A percentile compares a stretch with the other conserved stretches of the same genome.
Evolutionary conservation across 2,797 vertebrate species (phyloP).

Genomic region (Lutjanus argentimaculatus): DNA sequence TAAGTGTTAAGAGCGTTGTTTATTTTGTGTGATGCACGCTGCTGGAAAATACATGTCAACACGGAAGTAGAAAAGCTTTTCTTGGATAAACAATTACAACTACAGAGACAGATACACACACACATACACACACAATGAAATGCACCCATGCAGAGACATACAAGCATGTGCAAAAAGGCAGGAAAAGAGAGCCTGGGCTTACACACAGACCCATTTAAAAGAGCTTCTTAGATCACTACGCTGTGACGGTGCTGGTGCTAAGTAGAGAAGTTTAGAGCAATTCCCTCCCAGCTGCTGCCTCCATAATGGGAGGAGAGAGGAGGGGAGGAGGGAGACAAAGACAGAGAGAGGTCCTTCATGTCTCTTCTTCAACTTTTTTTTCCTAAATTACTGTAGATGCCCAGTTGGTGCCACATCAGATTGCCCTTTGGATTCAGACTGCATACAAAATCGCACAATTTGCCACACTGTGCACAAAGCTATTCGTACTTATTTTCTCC

Average conservation of each 20-base stretch:
- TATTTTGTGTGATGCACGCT: constrained; percentile 20
- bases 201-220: constrained; percentile 81
- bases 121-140: constrained; percentile 39
- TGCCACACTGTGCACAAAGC: constrained; percentile 34
- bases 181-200: constrained; percentile 26
- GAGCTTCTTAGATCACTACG: constrained; percentile 91
- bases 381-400: constrained; percentile 26
- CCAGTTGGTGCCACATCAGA: constrained; percentile 21
- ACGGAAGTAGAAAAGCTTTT: constrained; percentile 8
- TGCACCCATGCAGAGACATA: constrained; percentile 53
- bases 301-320: constrained; percentile 40
- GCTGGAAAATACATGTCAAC: constrained; percentile 48
- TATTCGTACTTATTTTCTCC: constrained; percentile 4
- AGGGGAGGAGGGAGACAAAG: constrained; percentile 25
- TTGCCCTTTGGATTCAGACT: constrained; percentile 26
- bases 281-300: constrained; percentile 90
- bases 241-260: constrained; percentile 91
- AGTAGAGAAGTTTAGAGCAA: constrained; percentile 88
- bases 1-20: constrained; percentile 35
- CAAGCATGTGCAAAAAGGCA: constrained; percentile 51
- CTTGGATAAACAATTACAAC: neutral
- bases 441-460: constrained; percentile 42
- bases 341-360: constrained; percentile 29
- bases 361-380: neutral
- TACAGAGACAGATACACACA: constrained; percentile 5